Percentiles rank a stretch among this genome's conserved stretches.
Evolutionary conservation across 2,888 invertebrate species (phyloP).

Genomic region (Eurytoma californica): DNA sequence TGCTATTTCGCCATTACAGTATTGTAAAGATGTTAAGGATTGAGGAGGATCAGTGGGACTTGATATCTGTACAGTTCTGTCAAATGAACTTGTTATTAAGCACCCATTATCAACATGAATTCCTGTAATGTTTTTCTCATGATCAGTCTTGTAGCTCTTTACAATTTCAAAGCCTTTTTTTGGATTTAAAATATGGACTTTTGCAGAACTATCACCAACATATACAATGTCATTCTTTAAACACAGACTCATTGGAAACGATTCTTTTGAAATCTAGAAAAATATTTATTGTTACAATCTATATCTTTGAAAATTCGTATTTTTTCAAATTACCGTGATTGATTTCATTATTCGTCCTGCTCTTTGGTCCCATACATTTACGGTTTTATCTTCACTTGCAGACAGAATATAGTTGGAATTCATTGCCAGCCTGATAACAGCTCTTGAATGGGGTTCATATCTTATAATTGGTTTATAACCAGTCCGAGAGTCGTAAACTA

Average conservation of each 20-base stretch:
- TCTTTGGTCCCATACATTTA: constrained; percentile 78
- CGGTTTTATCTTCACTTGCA: constrained; percentile 79
- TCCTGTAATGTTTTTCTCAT: constrained; percentile 69
- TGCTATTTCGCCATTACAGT: constrained; percentile 67
- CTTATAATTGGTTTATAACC: constrained; percentile 73
- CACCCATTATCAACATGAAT: constrained; percentile 68
- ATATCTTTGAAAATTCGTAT: not conserved
- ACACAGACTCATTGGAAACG: constrained; percentile 68
- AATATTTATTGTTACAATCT: constrained; percentile 16
- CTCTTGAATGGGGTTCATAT: constrained; percentile 77
- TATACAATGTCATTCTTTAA: constrained; percentile 65
- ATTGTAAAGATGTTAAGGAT: constrained; percentile 61
- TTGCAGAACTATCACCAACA: constrained; percentile 67
- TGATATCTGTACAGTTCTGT: constrained; percentile 69
- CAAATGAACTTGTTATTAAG: constrained; percentile 71
- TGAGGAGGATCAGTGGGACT: constrained; percentile 72
- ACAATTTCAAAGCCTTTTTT: constrained; percentile 65
- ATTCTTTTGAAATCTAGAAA: constrained; percentile 67
- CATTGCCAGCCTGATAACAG: constrained; percentile 75
- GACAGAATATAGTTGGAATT: constrained; percentile 77
- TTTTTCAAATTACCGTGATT: constrained; percentile 61
- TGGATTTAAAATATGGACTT: constrained; percentile 66
- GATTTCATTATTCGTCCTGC: constrained; percentile 75
- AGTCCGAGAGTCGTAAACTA: constrained; percentile 77
- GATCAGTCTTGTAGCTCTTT: constrained; percentile 65